Evolutionary conservation across 1,140 invertebrate species (phyloP), one percentile per base, ranked within the genome.

Genomic region (Oscheius sp.): DNA sequence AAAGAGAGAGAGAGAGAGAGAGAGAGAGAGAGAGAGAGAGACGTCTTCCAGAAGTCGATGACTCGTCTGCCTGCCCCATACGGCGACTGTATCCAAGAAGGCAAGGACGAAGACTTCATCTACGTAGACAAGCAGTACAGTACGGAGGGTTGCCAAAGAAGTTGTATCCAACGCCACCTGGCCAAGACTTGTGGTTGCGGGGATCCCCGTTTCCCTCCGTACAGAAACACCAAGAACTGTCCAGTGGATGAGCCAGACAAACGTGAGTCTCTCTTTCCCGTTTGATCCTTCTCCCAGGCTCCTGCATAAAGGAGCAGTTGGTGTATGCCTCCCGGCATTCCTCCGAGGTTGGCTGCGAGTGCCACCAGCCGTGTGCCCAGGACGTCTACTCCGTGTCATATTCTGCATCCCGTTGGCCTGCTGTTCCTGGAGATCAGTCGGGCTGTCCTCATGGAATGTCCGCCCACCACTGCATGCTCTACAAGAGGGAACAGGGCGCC

Each of bases 311-410:
- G 34, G 61, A 58, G 49, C 80, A 82, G 68, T 74, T 84, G 23
- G 64, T 52, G 52, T 32, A 72, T 31, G 81, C 81, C 10, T 69
- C 79, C 4, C 45, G 74, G 59, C 36, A 78, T 26, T 65, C 58
- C 18, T 71, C 68, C 20, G 42, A 66, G 23, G n/a, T 76, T 1
- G 64, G 55, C 23, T 83, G 81, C 58, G 58, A 67, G 13, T 83
- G 81, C 46, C 55, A 66, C 31, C 81, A 83, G 61, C 81, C 81
- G 4, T 83, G 81, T 75, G 80, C 81, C 28, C 80, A 82, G 68
- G 73, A 80, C 32, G 81, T 84, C 10, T 82, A 81, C 68, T 83
- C 79, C 36, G 82, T 82, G 2, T 82, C 82, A 0, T 82, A 82
- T 70, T 81, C 71, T 31, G 62, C 65, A 10, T 62, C 63, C 3